Evolutionary conservation across 2,888 invertebrate species (phyloP), one percentile per base, ranked within the genome.

Genomic region (Melipona bicolor): DNA sequence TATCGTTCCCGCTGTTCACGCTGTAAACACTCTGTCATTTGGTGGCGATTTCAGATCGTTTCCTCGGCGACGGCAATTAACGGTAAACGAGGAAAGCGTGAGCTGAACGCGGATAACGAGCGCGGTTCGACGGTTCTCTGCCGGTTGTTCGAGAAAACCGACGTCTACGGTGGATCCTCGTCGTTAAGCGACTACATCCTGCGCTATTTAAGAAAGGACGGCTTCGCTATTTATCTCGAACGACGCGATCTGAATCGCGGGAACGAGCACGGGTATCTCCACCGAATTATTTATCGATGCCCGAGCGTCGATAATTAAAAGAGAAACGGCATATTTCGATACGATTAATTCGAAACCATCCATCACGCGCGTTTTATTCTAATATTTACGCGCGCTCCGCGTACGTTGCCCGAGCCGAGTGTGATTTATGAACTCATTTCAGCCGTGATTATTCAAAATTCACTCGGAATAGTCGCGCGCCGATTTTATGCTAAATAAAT

Each of bases 31-130:
- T 65, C 69, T 65, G 76, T 67, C 80, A 71, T 80, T 84, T 56
- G 59, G 54, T 56, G 69, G 69, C 65, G 59, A 80, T 79, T 71
- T 70, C 49, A 43, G 64, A 73, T 50, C 61, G 50, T 72, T 76
- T 76, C 62, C 71, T 52, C 65, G 32, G 27, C 50, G 43, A 17
- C 61, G 56, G 70, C 68, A 79, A 84, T 85, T 84, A 79, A 76
- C 72, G 64, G 71, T 72, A 79, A 73, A 84, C 69, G 54, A 52
- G 68, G 64, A 69, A 77, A 83, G 59, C 73, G 77, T 54, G 32
- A 15, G 24, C 13, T 19, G 82, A 17, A 43, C 36, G 27, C 24
- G 17, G 75, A 24, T 72, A 77, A 70, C 77, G 54, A 64, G 36
- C 24, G 64, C 43, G 43, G 9, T 43, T 72, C 74, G 43, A 50